These are phyloP conservation scores for Sweltsa coloradensis DNA, from an alignment of 1,140 invertebrate species.

Conservation along the genomic window DNA sequence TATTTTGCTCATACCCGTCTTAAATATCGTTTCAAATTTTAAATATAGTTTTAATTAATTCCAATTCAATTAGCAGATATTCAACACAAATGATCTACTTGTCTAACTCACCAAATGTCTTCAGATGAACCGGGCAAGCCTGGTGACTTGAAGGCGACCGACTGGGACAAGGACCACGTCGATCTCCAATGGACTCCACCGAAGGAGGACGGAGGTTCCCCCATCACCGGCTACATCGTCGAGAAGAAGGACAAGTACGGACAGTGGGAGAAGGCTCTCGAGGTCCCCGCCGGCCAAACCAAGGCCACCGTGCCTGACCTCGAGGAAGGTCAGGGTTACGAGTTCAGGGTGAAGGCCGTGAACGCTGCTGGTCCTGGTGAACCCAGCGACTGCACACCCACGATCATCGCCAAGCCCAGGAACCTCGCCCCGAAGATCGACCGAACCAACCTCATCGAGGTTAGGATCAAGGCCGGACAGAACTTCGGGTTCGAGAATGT, in stretches of 20 bases:
- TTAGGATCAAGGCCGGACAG: conserved; percentile 81
- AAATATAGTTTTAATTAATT: too few species aligned
- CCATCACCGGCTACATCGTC: conserved; percentile 73
- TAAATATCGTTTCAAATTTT: too few species aligned
- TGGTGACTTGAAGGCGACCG: conserved; percentile 76
- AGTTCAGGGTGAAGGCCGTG: conserved; percentile 81
- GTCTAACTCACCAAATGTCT: too few species aligned
- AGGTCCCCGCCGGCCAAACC: conserved; percentile 67
- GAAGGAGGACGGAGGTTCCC: conserved; percentile 69
- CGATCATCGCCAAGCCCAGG: conserved; percentile 80
- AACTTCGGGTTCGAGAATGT: conserved; percentile 69
- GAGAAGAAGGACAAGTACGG: conserved; percentile 92
- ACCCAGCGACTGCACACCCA: conserved; percentile 74
- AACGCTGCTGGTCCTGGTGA: conserved; percentile 91
- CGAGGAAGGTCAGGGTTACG: conserved; percentile 79
- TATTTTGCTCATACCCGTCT: too few species aligned
- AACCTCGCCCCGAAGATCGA: conserved; percentile 80
- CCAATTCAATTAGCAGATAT: too few species aligned
- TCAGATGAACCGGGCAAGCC: conserved; percentile 86
- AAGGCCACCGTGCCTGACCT: conserved; percentile 78
- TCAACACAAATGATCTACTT: neutral
- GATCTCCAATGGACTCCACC: conserved; percentile 80
- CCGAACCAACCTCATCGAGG: conserved; percentile 68
- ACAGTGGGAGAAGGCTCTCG: conserved; percentile 84
- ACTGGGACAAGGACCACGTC: conserved; percentile 94